Base-by-base conservation (phyloP, 2,888 invertebrate species). In the Sarcophaga rosellei region DNA sequence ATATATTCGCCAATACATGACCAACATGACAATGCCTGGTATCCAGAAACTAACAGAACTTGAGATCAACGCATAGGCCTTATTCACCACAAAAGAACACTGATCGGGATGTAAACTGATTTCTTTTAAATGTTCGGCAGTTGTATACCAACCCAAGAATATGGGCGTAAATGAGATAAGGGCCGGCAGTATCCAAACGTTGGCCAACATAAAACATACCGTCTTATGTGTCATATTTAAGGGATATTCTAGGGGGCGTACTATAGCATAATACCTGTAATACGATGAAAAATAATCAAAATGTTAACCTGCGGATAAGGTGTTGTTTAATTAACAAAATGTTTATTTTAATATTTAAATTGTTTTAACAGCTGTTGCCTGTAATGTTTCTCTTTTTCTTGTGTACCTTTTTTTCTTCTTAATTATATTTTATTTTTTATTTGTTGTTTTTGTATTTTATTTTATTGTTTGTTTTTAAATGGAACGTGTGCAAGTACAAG, bases 91-190 rank as follows among this genome's bases (percentile, higher is more conserved):
- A 92, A 98, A 98, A 59, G 95, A 95, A 92, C 98, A 98, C 15
- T 95, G 95, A 91, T 97, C 95, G 5, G 97, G 97, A 91, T 97
- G 94, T 10, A 94, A 92, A 66, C 94, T 91, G 62, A 92, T 89
- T 87, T 92, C 91, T 44, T 90, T 88, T 88, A 97, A 93, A 91
- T 97, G 97, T 88, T 97, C 96, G 23, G 95, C 94, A 0, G 98
- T 98, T 0, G 98, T 98, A 93, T 99, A 99, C 97, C 98, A 97
- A 45, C 97, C 98, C 94, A 98, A 96, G 92, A 98, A 98, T 82
- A 99, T 98, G 6, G 99, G 99, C 20, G 98, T 95, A 92, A 98
- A 98, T 3, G 98, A 98, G 81, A 99, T 97, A 81, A 98, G 93
- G 0, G 97, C 97, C 0, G 99, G 98, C 87, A 97, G 96, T 90